Evolutionary conservation across 2,888 invertebrate genomes (phyloP).

Genomic region (Microctonus aethiopoides): DNA sequence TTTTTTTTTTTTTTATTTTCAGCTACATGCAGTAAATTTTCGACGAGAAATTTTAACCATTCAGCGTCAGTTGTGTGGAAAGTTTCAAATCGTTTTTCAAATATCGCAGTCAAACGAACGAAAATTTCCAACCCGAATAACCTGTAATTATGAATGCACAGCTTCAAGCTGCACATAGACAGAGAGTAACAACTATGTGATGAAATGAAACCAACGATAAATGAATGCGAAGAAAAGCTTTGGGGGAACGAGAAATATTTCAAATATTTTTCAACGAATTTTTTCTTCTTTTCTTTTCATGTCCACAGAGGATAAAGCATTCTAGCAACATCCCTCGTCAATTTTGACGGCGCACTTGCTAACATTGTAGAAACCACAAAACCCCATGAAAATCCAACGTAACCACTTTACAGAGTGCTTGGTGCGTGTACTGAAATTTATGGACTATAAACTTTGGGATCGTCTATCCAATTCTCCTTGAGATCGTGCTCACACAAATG

Average conservation of each 20-base stretch:
- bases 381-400: not conserved
- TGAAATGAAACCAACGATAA: not conserved
- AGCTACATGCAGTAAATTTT: too few species aligned
- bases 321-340: not conserved
- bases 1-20: too few species aligned
- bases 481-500: not conserved
- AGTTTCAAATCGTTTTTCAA: slow-evolving; percentile 11
- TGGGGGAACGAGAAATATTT: not conserved
- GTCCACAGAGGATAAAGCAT: not conserved
- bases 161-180: too few species aligned
- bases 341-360: not conserved
- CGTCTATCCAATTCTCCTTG: not conserved
- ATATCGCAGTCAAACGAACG: not conserved
- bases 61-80: slow-evolving; percentile 3
- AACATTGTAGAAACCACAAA: not conserved
- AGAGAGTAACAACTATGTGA: not conserved
- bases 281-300: not conserved
- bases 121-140: not conserved
- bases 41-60: not conserved
- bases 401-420: slow-evolving; percentile 12
- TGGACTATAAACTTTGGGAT: slow-evolving; percentile 39
- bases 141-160: slow-evolving; percentile 14
- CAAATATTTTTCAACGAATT: not conserved
- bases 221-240: not conserved
- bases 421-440: slow-evolving; percentile 42